phyloP scores from a whole-genome alignment of 2,113 vertebrate genomes.

The Zapornia atra region DNA sequence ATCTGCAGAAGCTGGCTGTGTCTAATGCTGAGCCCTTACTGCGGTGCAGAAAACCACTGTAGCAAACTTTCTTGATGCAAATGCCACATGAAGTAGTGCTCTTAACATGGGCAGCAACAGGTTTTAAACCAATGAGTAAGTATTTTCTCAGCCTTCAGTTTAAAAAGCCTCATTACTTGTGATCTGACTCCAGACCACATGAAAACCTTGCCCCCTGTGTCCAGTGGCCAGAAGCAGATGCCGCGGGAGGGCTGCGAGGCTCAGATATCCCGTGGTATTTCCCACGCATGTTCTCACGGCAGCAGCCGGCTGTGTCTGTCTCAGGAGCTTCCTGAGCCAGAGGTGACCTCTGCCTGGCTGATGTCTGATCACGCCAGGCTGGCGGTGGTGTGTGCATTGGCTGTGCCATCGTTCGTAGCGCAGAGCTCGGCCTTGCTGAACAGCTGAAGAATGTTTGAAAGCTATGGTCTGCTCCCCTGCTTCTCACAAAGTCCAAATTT shows the following conservation, averaged over 20 bases:
- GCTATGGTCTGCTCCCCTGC: background rate
- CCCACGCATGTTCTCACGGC: background rate
- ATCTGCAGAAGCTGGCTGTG: background rate
- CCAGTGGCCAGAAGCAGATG: background rate
- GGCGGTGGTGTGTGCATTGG: rapidly evolving
- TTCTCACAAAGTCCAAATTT: background rate
- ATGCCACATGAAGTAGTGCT: background rate
- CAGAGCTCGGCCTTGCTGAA: background rate
- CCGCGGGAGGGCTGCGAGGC: background rate
- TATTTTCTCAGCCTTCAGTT: background rate
- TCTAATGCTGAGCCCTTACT: background rate
- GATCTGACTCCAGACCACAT: background rate
- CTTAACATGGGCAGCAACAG: background rate
- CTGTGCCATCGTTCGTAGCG: rapidly evolving
- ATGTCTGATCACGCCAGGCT: background rate
- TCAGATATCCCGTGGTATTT: background rate
- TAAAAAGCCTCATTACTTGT: background rate
- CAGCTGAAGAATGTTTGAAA: background rate
- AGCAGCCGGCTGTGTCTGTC: background rate
- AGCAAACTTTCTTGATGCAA: background rate
- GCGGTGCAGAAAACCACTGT: background rate
- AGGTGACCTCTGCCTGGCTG: background rate
- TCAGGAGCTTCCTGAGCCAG: background rate
- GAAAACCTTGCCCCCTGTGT: background rate
- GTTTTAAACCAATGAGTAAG: background rate